Base-by-base conservation (phyloP, 2,113 vertebrate species). In the Brienomyrus brachyistius region DNA sequence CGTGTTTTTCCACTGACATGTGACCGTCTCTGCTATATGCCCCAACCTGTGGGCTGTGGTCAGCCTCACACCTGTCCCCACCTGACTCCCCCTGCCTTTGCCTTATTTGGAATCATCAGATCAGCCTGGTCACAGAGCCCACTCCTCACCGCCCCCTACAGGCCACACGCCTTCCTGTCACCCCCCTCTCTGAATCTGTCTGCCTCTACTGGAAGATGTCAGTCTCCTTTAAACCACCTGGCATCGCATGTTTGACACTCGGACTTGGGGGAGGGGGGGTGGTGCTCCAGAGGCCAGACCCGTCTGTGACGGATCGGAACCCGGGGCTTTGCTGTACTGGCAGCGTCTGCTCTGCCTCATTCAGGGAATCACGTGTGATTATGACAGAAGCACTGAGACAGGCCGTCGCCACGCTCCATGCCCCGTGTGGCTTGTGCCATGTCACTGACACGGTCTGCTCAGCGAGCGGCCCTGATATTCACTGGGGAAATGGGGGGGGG, bases 21-120 rank as follows among this genome's bases (percentile, higher is more conserved):
- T 92, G 92, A 91, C 82, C 87, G 92, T 93, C 92, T 94, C 66
- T 95, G 90, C 88, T 91, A 94, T 90, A 92, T 92, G 92, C 93
- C 94, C 92, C 92, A 89, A 88, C 89, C 94, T 93, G 86, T 92
- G 94, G 80, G 91, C 88, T 92, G 92, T 92, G 92, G 92, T 94
- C 94, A 96, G 96, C 94, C 91, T 92, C 93, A 47, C 94, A 94
- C 93, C 94, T 94, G 88, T 94, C 94, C 91, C 93, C 93, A 94
- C 94, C 91, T 94, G 94, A 91, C 93, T 94, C 93, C 94, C 93
- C 91, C 27, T 5, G 1, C 43, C 93, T 95, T 90, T 93, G 92
- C 93, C 95, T 91, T 92, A 62, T 95, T 95, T 94, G 94, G 94
- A 91, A 90, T 91, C 91, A 77, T 88, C 87, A 27, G n/a, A 27